Percentiles rank a stretch among this genome's conserved stretches.
These are phyloP conservation scores for Onychorhynchus coronatus DNA, from an alignment of 2,113 vertebrate genomes.

Conservation along the genomic window DNA sequence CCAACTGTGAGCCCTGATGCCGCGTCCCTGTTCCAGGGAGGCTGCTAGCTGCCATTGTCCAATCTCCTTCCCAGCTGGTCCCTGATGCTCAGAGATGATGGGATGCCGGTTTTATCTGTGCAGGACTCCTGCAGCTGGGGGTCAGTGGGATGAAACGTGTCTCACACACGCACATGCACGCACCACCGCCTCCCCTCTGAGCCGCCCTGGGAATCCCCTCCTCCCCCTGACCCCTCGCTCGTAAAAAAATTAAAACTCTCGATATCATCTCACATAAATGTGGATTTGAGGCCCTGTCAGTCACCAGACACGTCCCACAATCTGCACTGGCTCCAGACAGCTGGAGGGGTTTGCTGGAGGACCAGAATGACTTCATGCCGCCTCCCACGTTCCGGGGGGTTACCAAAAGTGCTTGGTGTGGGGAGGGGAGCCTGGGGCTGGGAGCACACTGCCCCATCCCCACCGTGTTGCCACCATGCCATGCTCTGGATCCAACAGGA, in stretches of 20 bases:
- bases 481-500: not conserved
- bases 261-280: conserved; percentile 49
- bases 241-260: conserved; percentile 33
- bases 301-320: conserved; percentile 67
- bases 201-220: not conserved
- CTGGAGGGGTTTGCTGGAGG: conserved; percentile 46
- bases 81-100: fast-evolving
- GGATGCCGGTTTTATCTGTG: not conserved
- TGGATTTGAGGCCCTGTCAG: conserved; percentile 58
- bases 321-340: conserved; percentile 57
- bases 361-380: conserved; percentile 52
- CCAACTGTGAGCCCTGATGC: fast-evolving
- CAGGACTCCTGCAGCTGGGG: conserved; percentile 28
- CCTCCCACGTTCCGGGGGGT: not conserved
- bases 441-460: not conserved
- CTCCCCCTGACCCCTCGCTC: not conserved
- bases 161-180: not conserved
- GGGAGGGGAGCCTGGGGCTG: not conserved
- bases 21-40: not conserved
- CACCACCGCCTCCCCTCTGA: not conserved
- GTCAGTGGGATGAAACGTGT: not conserved
- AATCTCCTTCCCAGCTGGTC: not conserved
- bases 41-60: not conserved
- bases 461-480: fast-evolving
- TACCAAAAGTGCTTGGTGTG: not conserved